Base-by-base conservation (phyloP, 2,113 vertebrate species). In the Leptobrachium ailaonicum region DNA sequence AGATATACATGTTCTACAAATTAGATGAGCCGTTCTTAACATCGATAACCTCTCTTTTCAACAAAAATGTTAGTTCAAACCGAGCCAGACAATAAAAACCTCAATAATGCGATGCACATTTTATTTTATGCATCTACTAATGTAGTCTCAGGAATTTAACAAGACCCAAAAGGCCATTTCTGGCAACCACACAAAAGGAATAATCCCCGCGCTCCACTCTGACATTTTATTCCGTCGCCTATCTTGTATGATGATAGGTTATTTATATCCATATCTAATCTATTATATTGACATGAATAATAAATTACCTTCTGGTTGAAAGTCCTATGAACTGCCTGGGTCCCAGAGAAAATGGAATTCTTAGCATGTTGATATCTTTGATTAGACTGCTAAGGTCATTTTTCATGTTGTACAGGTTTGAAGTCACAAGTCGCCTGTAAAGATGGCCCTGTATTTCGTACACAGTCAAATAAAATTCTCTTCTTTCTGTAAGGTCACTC, bases 341-440 rank as follows among this genome's bases (percentile, higher is more conserved):
- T 60, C 13, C 56, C 13, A 60, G 50, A 67, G 75, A 76, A 67
- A 67, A 76, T 76, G 40, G 64, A 53, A 76, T 76, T 76, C 47
- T 42, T 67, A 66, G 75, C 64, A 76, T 68, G 66, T 76, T 41
- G 64, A 67, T 64, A 66, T 53, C 63, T 76, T 76, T 66, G 74
- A 66, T 66, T 66, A 43, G 40, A 9, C 20, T 1, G 45, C 62
- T 62, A 41, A 76, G 20, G 62, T 66, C 74, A 76, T 76, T 76
- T 64, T 76, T 76, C 63, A 76, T 76, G 62, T 42, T 66, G 20
- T 76, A 63, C 73, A 20, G 32, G 64, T 50, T 8, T 42, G 63
- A 76, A 68, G 32, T 67, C 47, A 56, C 63, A 67, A 50, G 75
- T 41, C 47, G 66, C 40, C 20, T 11, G 58, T 75, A 75, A 64